phyloP scores from a whole-genome alignment of 2,888 invertebrate genomes.

The Disparrhopalites patrizii region DNA sequence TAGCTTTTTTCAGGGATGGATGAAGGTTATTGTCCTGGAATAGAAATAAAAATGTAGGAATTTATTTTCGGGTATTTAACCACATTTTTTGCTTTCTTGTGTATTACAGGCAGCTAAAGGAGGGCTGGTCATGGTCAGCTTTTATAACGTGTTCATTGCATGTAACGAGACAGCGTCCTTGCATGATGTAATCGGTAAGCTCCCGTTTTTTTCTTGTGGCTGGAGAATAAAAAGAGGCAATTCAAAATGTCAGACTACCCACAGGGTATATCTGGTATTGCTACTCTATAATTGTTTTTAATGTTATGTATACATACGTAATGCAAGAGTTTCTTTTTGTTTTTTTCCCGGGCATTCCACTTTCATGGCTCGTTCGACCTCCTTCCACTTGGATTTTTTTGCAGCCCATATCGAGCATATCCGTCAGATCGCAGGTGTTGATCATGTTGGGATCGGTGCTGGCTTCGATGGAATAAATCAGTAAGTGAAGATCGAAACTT shows the following conservation, averaged over 20 bases:
- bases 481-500: slow-evolving; percentile 73
- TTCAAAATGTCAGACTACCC: no score
- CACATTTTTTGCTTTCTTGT: background rate
- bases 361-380: slow-evolving; percentile 21
- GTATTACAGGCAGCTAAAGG: slow-evolving; percentile 65
- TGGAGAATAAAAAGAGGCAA: no score
- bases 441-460: slow-evolving; percentile 81
- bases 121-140: slow-evolving; percentile 89
- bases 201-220: no score
- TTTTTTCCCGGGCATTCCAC: background rate
- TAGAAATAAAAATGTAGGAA: no score
- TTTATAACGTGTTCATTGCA: slow-evolving; percentile 79
- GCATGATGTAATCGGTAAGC: slow-evolving; percentile 71
- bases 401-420: slow-evolving; percentile 80
- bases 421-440: slow-evolving; percentile 72
- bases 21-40: no score
- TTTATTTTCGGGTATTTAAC: no score
- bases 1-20: no score
- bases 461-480: slow-evolving; percentile 86
- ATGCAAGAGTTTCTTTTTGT: background rate
- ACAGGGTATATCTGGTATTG: no score
- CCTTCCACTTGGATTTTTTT: slow-evolving; percentile 48
- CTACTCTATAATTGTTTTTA: no score
- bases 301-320: background rate
- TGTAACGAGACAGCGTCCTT: slow-evolving; percentile 76